Conservation (phyloP, 2,113 vertebrate species). For the Hyperopisus bebe region DNA sequence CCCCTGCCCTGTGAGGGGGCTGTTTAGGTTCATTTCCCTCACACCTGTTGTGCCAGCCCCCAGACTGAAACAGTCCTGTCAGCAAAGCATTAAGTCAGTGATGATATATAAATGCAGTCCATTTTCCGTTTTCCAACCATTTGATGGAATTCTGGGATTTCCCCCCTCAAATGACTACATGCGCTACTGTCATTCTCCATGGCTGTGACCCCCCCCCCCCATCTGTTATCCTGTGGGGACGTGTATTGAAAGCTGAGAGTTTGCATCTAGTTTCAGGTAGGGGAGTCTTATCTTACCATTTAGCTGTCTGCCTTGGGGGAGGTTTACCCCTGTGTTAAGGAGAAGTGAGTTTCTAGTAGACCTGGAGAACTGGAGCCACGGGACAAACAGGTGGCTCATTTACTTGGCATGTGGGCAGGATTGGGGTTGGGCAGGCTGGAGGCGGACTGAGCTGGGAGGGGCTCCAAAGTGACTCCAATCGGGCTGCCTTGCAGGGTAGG, state of each 20-base stretch:
- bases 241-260: not conserved
- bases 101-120: too few relatives aligned
- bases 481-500: not conserved
- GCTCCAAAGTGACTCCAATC: not conserved
- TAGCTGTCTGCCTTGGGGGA: not conserved
- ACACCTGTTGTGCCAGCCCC: not conserved
- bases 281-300: not conserved
- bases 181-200: not conserved
- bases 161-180: not conserved
- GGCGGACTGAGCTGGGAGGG: not conserved
- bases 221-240: not conserved
- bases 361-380: not conserved
- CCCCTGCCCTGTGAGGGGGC: not conserved
- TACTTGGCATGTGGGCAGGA: not conserved
- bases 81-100: not conserved
- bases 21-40: not conserved
- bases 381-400: not conserved
- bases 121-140: too few relatives aligned
- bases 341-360: not conserved
- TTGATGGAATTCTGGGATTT: not conserved
- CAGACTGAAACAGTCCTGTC: not conserved
- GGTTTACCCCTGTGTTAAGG: not conserved
- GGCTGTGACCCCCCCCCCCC: not conserved
- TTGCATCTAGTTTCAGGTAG: not conserved
- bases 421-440: not conserved